phyloP scores from a whole-genome alignment of 2,888 invertebrate species.

The Calephelis perditalis region DNA sequence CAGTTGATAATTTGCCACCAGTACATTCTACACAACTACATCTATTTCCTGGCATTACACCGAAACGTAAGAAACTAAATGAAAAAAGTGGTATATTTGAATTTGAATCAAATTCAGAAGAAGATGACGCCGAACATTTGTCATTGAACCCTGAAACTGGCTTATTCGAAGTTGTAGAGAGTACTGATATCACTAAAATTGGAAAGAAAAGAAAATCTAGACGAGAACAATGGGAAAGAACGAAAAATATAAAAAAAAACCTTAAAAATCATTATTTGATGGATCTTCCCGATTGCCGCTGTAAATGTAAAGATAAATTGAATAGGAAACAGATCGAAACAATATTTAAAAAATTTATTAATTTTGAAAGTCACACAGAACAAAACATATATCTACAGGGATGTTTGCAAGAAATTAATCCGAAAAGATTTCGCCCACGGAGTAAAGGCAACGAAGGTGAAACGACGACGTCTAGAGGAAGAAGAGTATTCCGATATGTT shows the following conservation, averaged over 20 bases:
- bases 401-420: constrained; percentile 6
- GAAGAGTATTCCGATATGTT: constrained; percentile 10
- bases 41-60: constrained; percentile 1
- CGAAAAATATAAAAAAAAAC: constrained; percentile 12
- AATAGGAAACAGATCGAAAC: not conserved
- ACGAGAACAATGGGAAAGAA: not conserved
- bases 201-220: constrained; percentile 1
- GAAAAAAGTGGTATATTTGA: constrained; percentile 1
- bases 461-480: not conserved
- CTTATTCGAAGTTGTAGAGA: not conserved
- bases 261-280: constrained; percentile 8
- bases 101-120: constrained; percentile 1
- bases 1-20: constrained; percentile 1
- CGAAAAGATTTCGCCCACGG: not conserved
- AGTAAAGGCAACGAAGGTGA: not conserved
- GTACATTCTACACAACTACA: not conserved
- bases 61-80: not conserved
- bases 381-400: constrained; percentile 14
- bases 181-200: not conserved
- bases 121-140: constrained; percentile 1
- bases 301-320: constrained; percentile 14
- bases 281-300: not conserved
- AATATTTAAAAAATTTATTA: constrained; percentile 4
- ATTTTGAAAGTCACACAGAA: constrained; percentile 14
- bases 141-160: constrained; percentile 1